Percentiles rank a stretch among this genome's conserved stretches.
Conservation (phyloP, 2,113 vertebrate genomes). For the Halichoerus grypus region DNA sequence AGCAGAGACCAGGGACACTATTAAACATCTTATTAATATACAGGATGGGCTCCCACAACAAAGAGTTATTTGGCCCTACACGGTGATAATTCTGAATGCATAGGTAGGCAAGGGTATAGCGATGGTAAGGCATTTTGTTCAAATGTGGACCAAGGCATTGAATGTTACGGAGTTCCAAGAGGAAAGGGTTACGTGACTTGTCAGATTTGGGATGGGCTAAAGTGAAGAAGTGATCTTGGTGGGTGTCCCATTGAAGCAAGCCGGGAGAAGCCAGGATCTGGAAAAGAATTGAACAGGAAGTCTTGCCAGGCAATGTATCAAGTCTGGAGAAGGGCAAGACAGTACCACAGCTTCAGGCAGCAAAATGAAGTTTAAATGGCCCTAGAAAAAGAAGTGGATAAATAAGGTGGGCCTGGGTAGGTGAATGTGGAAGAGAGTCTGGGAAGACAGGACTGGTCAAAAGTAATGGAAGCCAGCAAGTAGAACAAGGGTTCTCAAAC, state of each 20-base stretch:
- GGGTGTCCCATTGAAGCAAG: background rate
- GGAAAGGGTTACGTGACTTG: background rate
- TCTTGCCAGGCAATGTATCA: background rate
- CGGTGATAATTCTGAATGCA: background rate
- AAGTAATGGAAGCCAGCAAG: background rate
- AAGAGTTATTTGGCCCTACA: background rate
- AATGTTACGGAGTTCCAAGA: background rate
- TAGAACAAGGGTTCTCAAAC: background rate
- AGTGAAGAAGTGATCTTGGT: background rate
- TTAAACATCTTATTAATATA: background rate
- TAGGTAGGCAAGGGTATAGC: background rate
- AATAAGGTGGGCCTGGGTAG: background rate
- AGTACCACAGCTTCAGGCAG: background rate
- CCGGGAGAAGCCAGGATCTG: background rate
- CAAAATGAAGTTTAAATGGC: background rate
- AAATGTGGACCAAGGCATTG: background rate
- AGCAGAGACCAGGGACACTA: background rate
- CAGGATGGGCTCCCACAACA: background rate
- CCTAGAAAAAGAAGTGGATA: background rate
- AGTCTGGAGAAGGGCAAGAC: background rate
- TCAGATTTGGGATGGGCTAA: background rate
- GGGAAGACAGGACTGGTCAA: background rate
- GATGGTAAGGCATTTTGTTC: background rate
- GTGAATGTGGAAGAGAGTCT: background rate
- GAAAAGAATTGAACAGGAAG: background rate